Conservation (phyloP, 1,140 invertebrate genomes). For the Portunus trituberculatus region DNA sequence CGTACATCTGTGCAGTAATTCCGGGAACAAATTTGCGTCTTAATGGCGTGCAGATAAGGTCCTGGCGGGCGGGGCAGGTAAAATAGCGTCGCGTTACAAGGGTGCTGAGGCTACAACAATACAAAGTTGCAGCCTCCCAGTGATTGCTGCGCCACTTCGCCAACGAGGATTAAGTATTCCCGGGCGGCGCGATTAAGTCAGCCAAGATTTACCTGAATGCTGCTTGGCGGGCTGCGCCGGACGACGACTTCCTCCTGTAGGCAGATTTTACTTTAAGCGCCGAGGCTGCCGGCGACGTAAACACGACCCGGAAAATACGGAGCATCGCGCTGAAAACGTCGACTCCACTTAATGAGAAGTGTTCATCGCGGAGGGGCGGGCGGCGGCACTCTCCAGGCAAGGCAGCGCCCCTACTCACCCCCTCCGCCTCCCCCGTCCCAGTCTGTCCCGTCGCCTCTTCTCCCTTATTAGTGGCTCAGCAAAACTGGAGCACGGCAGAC, state of each 20-base stretch:
- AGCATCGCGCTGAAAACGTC: neutral
- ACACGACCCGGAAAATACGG: neutral
- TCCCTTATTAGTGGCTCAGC: neutral
- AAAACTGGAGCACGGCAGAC: neutral
- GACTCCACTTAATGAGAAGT: neutral
- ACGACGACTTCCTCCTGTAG: neutral
- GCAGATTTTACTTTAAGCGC: neutral
- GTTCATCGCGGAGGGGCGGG: neutral
- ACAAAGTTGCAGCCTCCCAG: neutral
- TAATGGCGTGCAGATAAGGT: neutral
- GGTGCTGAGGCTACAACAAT: neutral
- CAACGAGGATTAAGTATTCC: slow-evolving; percentile 6
- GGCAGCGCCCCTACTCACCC: too few relatives aligned
- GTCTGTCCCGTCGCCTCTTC: neutral
- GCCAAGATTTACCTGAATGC: slow-evolving; percentile 10
- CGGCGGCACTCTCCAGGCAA: neutral
- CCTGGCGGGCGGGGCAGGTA: neutral
- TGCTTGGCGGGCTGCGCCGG: neutral
- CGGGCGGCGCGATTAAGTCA: neutral
- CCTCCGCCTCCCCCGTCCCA: neutral
- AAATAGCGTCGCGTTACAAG: neutral
- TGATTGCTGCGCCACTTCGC: neutral
- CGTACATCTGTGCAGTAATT: neutral
- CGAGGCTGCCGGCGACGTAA: neutral
- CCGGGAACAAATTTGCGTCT: neutral